Percentiles rank a stretch among this genome's conserved stretches.
phyloP scores from a whole-genome alignment of 2,113 vertebrate genomes.

The Anguilla rostrata region DNA sequence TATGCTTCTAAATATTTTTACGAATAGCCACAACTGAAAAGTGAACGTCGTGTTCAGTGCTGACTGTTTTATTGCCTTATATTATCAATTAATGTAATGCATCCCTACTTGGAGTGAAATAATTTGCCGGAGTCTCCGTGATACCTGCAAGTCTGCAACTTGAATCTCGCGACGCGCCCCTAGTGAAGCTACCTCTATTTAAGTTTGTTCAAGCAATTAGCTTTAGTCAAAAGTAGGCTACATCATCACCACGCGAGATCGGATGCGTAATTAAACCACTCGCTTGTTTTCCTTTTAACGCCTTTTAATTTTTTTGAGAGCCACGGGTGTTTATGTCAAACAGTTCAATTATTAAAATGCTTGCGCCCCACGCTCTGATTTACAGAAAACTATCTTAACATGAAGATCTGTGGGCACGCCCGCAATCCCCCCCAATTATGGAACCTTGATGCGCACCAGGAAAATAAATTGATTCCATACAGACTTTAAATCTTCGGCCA shows the following conservation, averaged over 20 bases:
- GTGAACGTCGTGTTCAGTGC: not conserved
- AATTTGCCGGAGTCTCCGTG: not conserved
- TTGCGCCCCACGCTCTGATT: not conserved
- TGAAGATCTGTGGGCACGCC: too few relatives aligned
- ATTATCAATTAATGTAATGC: not conserved
- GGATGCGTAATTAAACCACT: slow-evolving; percentile 42
- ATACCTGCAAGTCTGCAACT: not conserved
- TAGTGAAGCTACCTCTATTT: not conserved
- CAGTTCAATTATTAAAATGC: not conserved
- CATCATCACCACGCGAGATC: slow-evolving; percentile 52
- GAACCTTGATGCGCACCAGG: not conserved
- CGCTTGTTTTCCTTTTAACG: slow-evolving; percentile 16
- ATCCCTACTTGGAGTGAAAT: not conserved
- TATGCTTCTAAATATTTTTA: too few relatives aligned
- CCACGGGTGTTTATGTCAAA: not conserved
- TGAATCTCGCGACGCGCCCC: not conserved
- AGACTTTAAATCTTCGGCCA: too few relatives aligned
- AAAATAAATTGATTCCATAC: not conserved
- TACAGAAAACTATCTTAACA: not conserved
- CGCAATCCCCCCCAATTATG: not conserved
- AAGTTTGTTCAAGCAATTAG: not conserved
- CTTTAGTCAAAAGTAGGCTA: slow-evolving; percentile 20
- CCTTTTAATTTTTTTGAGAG: not conserved
- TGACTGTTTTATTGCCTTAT: not conserved
- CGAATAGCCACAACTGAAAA: not conserved